Conservation (phyloP, 1,140 invertebrate genomes). For the Nebria ingens region DNA sequence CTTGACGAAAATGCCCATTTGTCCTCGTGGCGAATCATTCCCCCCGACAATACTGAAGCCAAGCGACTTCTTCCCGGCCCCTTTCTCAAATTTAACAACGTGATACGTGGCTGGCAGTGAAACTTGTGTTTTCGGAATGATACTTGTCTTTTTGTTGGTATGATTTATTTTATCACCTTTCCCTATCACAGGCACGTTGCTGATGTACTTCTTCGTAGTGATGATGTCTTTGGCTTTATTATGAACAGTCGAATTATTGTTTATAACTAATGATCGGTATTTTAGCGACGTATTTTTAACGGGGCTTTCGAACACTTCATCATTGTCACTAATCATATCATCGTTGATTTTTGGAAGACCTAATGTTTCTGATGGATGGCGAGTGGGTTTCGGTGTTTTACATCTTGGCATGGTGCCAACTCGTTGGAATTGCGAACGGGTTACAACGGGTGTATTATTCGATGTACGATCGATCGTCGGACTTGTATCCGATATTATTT, state of each 20-base stretch:
- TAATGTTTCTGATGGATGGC: neutral
- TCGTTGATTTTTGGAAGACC: neutral
- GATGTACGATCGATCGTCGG: no score
- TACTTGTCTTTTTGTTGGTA: neutral
- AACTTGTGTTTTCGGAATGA: conserved; percentile 43
- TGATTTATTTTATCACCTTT: neutral
- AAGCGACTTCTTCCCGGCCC: conserved; percentile 57
- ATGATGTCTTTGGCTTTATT: neutral
- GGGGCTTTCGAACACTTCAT: neutral
- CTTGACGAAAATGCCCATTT: conserved; percentile 73
- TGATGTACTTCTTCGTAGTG: neutral
- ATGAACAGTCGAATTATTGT: neutral
- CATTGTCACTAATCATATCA: neutral
- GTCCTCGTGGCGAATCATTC: conserved; percentile 59
- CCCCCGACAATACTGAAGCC: conserved; percentile 77
- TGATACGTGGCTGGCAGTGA: conserved; percentile 48
- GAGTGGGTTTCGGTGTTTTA: neutral
- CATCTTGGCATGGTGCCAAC: neutral
- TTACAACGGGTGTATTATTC: neutral
- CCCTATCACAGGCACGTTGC: neutral
- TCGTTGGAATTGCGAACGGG: neutral
- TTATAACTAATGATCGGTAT: neutral
- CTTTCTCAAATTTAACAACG: conserved; percentile 57
- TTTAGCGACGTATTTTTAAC: neutral
- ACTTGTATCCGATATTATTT: neutral